These are phyloP conservation scores for Pelmatolapia mariae DNA, from an alignment of 2,113 vertebrate genomes.

Conservation along the genomic window DNA sequence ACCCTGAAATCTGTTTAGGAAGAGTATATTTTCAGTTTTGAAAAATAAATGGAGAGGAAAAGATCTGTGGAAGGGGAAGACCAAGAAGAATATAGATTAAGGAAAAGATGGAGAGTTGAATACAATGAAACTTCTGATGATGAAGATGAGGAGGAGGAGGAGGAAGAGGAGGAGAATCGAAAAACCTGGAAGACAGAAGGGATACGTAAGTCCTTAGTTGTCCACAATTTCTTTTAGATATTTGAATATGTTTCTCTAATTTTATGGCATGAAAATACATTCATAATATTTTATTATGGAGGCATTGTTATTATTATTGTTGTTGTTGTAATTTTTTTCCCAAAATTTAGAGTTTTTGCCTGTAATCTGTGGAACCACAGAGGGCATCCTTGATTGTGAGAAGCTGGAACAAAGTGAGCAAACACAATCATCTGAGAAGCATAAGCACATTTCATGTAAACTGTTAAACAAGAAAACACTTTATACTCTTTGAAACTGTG, in stretches of 20 bases:
- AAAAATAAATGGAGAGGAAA: not conserved
- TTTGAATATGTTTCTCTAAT: not conserved
- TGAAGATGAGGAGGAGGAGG: accelerated
- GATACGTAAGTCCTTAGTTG: accelerated
- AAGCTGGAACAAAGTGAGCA: not conserved
- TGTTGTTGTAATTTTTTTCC: not conserved
- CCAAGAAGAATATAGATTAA: accelerated
- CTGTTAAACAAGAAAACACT: not conserved
- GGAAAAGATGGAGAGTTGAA: accelerated
- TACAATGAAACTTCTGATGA: accelerated
- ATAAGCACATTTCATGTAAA: not conserved
- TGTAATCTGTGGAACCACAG: not conserved
- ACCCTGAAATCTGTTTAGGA: not conserved
- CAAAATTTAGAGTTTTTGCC: not conserved
- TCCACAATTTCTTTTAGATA: not conserved
- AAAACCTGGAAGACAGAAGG: not conserved
- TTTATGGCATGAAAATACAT: not conserved
- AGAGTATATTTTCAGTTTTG: not conserved
- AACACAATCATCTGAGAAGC: not conserved
- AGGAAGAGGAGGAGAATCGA: not conserved
- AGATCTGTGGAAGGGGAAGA: accelerated
- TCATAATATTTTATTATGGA: not conserved
- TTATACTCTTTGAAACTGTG: not conserved
- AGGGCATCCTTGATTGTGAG: not conserved
- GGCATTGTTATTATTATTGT: not conserved